Conservation (phyloP, 2,888 invertebrate genomes). For the Hypolimnas misippus region DNA sequence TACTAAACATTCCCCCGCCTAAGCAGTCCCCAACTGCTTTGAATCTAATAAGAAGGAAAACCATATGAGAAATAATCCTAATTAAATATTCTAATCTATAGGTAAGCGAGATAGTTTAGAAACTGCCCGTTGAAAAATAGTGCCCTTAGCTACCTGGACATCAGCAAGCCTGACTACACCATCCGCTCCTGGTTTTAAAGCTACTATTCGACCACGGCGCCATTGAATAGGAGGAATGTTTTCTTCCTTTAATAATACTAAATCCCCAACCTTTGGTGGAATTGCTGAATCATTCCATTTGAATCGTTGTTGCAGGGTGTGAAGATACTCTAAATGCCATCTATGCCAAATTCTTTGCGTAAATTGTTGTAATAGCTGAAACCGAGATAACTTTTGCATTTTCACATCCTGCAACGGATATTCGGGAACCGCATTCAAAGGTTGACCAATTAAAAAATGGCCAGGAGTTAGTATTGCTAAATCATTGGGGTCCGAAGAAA, state of each 20-base stretch:
- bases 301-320: constrained; percentile 37
- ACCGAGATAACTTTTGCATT: constrained; percentile 31
- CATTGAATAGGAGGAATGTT: too few relatives aligned
- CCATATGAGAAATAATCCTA: too few relatives aligned
- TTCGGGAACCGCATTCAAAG: not conserved
- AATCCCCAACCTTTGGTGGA: constrained; percentile 15
- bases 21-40: not conserved
- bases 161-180: not conserved
- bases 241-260: too few relatives aligned
- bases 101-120: too few relatives aligned
- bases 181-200: not conserved
- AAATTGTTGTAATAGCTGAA: constrained; percentile 39
- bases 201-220: too few relatives aligned
- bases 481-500: not conserved
- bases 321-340: constrained; percentile 41
- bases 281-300: constrained; percentile 34
- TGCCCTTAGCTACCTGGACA: not conserved
- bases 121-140: too few relatives aligned
- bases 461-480: not conserved
- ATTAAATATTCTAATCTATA: too few relatives aligned
- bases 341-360: constrained; percentile 41
- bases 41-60: not conserved
- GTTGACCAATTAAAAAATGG: not conserved
- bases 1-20: not conserved
- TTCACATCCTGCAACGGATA: not conserved